phyloP scores from a whole-genome alignment of 1,140 invertebrate genomes.

The Lepidostoma basale region DNA sequence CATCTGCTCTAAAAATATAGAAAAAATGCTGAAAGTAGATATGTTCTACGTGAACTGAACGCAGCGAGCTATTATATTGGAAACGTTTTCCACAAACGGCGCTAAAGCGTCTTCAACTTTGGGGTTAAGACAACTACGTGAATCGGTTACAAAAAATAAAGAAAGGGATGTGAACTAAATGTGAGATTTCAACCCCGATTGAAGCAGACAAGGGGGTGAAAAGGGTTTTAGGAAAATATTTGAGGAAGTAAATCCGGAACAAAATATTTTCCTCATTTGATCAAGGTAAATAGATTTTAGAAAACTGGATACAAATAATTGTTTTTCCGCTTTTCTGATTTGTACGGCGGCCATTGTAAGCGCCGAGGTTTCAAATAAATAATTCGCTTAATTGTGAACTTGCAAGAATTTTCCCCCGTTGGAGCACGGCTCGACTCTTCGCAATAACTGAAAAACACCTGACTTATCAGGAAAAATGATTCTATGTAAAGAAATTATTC shows the following conservation, averaged over 20 bases:
- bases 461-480: too few relatives aligned
- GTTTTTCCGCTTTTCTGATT: not conserved
- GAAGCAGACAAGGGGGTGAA: not conserved
- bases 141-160: not conserved
- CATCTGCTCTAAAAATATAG: too few relatives aligned
- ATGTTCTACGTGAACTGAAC: too few relatives aligned
- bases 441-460: too few relatives aligned
- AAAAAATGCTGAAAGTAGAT: too few relatives aligned
- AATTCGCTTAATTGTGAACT: too few relatives aligned
- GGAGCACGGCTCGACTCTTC: too few relatives aligned
- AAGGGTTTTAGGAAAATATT: conserved; percentile 1
- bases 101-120: not conserved
- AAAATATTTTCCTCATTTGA: not conserved
- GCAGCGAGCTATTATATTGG: too few relatives aligned
- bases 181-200: not conserved
- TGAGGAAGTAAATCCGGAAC: not conserved
- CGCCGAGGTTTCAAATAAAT: too few relatives aligned
- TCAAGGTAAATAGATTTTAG: conserved; percentile 1
- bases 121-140: conserved; percentile 7
- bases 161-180: not conserved
- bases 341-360: too few relatives aligned
- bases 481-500: too few relatives aligned
- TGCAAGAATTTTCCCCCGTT: too few relatives aligned
- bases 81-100: not conserved
- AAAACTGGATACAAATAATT: not conserved